Percentiles rank a stretch among this genome's conserved stretches.
Conservation (phyloP, 2,113 vertebrate species). For the Myodes glareolus region DNA sequence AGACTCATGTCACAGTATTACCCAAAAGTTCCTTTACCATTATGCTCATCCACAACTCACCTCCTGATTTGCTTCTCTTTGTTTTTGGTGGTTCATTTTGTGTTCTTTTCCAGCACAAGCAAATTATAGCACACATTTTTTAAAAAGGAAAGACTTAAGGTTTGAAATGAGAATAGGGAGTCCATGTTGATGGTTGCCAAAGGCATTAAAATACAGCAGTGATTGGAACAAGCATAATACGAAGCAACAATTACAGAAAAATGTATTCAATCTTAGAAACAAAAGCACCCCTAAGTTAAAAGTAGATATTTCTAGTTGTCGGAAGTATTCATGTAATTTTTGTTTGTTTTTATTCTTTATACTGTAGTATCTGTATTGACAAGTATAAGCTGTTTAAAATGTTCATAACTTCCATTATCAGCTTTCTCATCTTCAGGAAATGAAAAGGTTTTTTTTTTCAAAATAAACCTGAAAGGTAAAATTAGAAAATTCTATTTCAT, state of each 20-base stretch:
- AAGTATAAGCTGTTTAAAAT: slow-evolving; percentile 45
- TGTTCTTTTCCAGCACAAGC: not conserved
- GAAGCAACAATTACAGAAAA: slow-evolving; percentile 33
- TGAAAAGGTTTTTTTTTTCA: not conserved
- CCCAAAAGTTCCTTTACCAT: not conserved
- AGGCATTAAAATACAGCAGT: slow-evolving; percentile 33
- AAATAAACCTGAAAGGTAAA: slow-evolving; percentile 20
- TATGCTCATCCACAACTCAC: not conserved
- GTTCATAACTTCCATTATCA: not conserved
- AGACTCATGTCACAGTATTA: not conserved
- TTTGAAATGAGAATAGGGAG: slow-evolving; percentile 56
- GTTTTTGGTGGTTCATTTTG: not conserved
- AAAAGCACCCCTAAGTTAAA: slow-evolving; percentile 5
- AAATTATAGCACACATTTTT: not conserved
- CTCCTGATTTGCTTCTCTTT: not conserved
- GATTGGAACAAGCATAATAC: slow-evolving; percentile 7
- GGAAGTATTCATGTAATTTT: slow-evolving; percentile 30
- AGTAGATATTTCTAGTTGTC: slow-evolving; percentile 31
- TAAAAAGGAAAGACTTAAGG: not conserved
- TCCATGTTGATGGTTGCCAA: not conserved
- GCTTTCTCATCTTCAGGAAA: not conserved
- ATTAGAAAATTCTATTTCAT: slow-evolving; percentile 30
- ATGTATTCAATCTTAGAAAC: slow-evolving; percentile 49
- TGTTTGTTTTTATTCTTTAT: not conserved
- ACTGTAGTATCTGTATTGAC: not conserved